Base-by-base conservation (phyloP, 2,888 invertebrate species). In the Philonicus albiceps region DNA sequence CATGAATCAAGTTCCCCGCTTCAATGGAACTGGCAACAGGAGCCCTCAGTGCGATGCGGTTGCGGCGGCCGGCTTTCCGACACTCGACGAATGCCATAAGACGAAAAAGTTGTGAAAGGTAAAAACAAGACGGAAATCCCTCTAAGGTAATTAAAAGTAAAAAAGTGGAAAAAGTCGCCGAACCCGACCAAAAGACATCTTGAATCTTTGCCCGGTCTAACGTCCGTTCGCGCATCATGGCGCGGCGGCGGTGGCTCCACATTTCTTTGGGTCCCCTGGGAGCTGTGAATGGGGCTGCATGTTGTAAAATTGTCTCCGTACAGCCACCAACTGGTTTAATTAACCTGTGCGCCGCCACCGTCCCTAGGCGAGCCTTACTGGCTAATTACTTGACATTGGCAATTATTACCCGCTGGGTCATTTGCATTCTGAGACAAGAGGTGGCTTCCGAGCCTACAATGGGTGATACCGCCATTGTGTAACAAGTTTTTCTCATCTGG, bases 1-100 rank as follows among this genome's bases (percentile, higher is more conserved):
- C 87, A 87, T 87, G 85, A 49, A 75, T 87, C 87, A 86, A 87
- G 86, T 87, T 84, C 84, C 49, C 11, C 75, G 53, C 40, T 30
- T 34, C 75, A 84, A 84, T 73, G 64, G 64, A 55, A 83, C 31
- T 83, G 43, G 34, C 78, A 49, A 78, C 49, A 30, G 49, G 27
- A 40, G 76, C 11, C 11, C 43, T 19, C 80, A 53, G 80, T 16
- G n/a, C 49, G 80, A 80, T 31, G 53, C 43, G 11, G 13, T 13
- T 1, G 40, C 40, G 40, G 16, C 40, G 13, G 11, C 8, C 40
- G 40, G 73, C 6, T 13, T 31, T 30, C 31, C 78, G 22, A 43
- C 43, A 40, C 73, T 84, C 34, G 73, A 8, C 8, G 73, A 84
- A 37, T 84, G 83, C 34, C 72, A 8, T 64, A 31, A 2, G 34